Conservation (phyloP, 2,888 invertebrate genomes). For the Rhingia campestris region DNA sequence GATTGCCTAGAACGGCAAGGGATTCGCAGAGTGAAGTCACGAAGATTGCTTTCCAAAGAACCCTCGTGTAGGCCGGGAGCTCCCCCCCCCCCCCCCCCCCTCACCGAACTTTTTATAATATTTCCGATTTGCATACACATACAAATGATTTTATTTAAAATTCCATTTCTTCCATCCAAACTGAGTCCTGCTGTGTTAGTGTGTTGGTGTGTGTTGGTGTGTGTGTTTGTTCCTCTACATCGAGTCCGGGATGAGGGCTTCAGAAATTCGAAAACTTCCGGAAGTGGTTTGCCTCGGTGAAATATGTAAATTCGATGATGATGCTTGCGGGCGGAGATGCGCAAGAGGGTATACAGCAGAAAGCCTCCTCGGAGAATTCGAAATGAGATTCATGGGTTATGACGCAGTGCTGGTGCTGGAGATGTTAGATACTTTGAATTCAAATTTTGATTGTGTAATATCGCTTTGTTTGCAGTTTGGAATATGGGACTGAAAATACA, state of each 20-base stretch:
- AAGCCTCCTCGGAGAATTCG: constrained; percentile 28
- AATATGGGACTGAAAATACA: constrained; percentile 39
- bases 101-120: constrained; percentile 41
- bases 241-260: not conserved
- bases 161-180: constrained; percentile 42
- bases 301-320: constrained; percentile 60
- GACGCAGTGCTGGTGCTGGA: constrained; percentile 40
- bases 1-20: constrained; percentile 27
- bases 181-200: not conserved
- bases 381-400: constrained; percentile 67
- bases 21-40: not conserved
- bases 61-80: constrained; percentile 17
- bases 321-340: no score
- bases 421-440: constrained; percentile 51
- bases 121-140: constrained; percentile 56
- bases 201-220: no score
- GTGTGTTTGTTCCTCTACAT: no score
- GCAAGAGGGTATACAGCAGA: not conserved
- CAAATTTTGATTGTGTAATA: constrained; percentile 46
- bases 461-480: constrained; percentile 49
- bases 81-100: no score
- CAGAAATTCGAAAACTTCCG: constrained; percentile 38
- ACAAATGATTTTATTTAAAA: constrained; percentile 59
- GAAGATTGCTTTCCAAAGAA: constrained; percentile 48
- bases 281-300: constrained; percentile 27